phyloP scores from a whole-genome alignment of 2,888 invertebrate genomes.

The Prosapia bicincta region DNA sequence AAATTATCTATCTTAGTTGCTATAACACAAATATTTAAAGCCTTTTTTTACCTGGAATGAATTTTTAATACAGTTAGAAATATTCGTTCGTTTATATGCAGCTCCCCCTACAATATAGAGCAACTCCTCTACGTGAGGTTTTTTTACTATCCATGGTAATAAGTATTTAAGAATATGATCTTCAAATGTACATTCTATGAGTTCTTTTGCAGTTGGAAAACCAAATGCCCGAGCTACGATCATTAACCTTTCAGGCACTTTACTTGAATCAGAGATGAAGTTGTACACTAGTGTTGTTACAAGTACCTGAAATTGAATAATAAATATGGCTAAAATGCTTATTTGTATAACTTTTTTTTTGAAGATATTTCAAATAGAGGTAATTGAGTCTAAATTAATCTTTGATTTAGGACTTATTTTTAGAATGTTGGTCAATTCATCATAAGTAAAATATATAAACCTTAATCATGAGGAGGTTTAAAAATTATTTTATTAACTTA shows the following conservation, averaged over 20 bases:
- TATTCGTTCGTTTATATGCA: conserved; percentile 15
- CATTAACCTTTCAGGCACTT: background rate
- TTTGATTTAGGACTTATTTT: no score
- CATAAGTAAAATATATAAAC: no score
- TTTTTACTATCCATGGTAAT: conserved; percentile 29
- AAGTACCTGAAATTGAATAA: conserved; percentile 14
- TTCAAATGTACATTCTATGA: conserved; percentile 13
- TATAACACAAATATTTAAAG: background rate
- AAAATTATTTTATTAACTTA: no score
- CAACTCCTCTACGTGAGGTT: conserved; percentile 23
- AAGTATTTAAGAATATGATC: conserved; percentile 31
- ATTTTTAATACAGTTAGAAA: conserved; percentile 27
- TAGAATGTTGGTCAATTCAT: no score
- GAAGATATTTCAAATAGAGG: no score
- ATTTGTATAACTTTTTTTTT: no score
- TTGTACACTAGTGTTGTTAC: conserved; percentile 15
- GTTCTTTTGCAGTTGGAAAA: conserved; percentile 7
- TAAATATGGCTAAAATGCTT: no score
- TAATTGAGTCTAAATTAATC: no score
- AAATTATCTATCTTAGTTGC: background rate
- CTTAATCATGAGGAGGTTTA: no score
- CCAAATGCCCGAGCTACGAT: conserved; percentile 8
- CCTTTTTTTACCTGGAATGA: conserved; percentile 28
- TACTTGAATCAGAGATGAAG: background rate
- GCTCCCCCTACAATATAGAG: conserved; percentile 23